These are phyloP conservation scores for Polypterus senegalus DNA, from an alignment of 2,113 vertebrate species.

Conservation along the genomic window DNA sequence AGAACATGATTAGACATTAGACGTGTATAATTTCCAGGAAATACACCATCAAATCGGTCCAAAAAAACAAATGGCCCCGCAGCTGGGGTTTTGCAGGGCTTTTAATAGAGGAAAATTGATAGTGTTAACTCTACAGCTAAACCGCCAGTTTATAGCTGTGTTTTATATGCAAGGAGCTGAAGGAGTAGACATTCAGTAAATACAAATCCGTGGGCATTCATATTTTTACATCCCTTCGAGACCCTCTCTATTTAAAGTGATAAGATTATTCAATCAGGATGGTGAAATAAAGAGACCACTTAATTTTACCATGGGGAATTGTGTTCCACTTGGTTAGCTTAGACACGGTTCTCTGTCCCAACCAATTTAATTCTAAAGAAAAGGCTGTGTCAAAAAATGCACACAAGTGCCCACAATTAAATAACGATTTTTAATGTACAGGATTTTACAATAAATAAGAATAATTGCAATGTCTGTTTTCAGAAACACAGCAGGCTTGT, in stretches of 20 bases:
- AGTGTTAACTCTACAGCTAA: constrained; percentile 51
- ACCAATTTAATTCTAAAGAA: constrained; percentile 56
- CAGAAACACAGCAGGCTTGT: too few relatives aligned
- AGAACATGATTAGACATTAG: constrained; percentile 12
- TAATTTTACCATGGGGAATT: constrained; percentile 74
- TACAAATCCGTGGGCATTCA: constrained; percentile 83
- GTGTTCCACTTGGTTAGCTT: constrained; percentile 64
- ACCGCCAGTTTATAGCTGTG: constrained; percentile 48
- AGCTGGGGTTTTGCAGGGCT: constrained; percentile 31
- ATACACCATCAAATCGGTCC: constrained; percentile 20
- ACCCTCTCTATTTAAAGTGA: constrained; percentile 61
- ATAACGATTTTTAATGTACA: constrained; percentile 16
- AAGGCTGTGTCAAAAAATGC: constrained; percentile 29
- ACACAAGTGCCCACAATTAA: constrained; percentile 20
- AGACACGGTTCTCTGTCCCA: constrained; percentile 60
- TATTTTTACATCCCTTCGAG: constrained; percentile 79
- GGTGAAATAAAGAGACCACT: constrained; percentile 70
- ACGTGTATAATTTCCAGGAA: constrained; percentile 17
- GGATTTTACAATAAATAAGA: background rate
- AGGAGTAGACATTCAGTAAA: constrained; percentile 71
- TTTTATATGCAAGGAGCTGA: constrained; percentile 66
- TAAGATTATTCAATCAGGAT: constrained; percentile 74
- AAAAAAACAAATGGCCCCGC: constrained; percentile 14
- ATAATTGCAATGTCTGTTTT: too few relatives aligned
- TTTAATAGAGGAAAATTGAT: constrained; percentile 48